Evolutionary conservation across 2,113 vertebrate species (phyloP).

Genomic region (Cochlearius cochlearius): DNA sequence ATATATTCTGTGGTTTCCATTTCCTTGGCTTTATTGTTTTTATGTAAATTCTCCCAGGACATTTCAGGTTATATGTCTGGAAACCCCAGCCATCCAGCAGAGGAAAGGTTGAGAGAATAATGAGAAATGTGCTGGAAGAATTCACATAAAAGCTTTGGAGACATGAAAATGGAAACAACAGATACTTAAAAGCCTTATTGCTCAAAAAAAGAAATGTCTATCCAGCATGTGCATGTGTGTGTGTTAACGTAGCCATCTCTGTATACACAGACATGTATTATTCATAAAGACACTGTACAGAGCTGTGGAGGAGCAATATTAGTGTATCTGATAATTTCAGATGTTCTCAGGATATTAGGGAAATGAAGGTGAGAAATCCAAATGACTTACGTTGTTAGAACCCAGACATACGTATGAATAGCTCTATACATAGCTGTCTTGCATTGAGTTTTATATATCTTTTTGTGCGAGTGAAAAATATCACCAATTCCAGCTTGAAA

Average conservation of each 20-base stretch:
- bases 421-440: not conserved
- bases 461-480: not conserved
- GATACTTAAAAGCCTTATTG: constrained; percentile 69
- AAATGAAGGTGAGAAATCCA: not conserved
- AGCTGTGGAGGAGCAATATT: not conserved
- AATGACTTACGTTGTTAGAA: not conserved
- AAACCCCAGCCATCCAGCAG: constrained; percentile 73
- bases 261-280: not conserved
- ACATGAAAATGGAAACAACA: constrained; percentile 81
- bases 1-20: constrained; percentile 72
- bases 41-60: constrained; percentile 78
- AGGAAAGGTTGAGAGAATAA: constrained; percentile 73
- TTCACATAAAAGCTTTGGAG: constrained; percentile 78
- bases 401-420: not conserved
- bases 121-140: constrained; percentile 80
- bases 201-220: constrained; percentile 34
- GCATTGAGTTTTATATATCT: not conserved
- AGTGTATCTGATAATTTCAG: not conserved
- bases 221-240: not conserved
- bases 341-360: not conserved
- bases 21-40: constrained; percentile 73
- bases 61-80: constrained; percentile 78
- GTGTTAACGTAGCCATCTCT: not conserved
- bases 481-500: not conserved
- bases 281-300: not conserved